Evolutionary conservation across 2,888 invertebrate species (phyloP), one percentile per base, ranked within the genome.

Genomic region (Embidobia sp.): DNA sequence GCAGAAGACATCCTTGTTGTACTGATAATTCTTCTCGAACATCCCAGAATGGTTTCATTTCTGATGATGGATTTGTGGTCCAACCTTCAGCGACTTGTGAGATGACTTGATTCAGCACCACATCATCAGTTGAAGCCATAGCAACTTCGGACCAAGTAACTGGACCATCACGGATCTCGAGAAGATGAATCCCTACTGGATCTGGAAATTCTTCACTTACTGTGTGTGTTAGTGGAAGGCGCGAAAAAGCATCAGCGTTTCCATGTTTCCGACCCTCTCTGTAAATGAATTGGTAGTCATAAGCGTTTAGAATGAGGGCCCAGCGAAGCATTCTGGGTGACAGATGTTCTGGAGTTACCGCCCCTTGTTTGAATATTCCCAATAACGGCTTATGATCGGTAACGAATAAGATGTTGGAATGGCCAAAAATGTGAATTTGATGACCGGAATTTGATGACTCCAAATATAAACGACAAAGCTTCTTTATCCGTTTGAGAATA

Each of bases 341-440:
- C 7, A 57, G 13, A n/a, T 57, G 55, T 8, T 57, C 42, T 8
- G 42, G 29, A 3, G 55, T 57, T 8, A 0, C 3, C 0, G 29
- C 18, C 7, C 55, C 55, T 27, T 11, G 27, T 11, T 57, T 57
- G 29, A 77, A 66, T 15, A 73, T 51, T 6, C 55, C 48, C 10
- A 66, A 16, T 10, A 67, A 35, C 3, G 90, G 88, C 57, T 87
- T 82, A 63, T 88, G 85, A 70, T 89, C 88, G 1, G 88, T 88
- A 3, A 83, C 10, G 1, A 89, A 66, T 1, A 89, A 63, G 0
- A 78, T 82, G 44, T 86, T 83, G 1, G 33, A 22, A 15, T 64
- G 44, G 0, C 80, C 82, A 49, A 67, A 79, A 0, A 85, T 13
- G 46, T 78, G 84, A 15, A 79, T 76, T 13, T 82, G 73, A 13